phyloP scores from a whole-genome alignment of 2,888 invertebrate species.

The Lamellibrachia columna region DNA sequence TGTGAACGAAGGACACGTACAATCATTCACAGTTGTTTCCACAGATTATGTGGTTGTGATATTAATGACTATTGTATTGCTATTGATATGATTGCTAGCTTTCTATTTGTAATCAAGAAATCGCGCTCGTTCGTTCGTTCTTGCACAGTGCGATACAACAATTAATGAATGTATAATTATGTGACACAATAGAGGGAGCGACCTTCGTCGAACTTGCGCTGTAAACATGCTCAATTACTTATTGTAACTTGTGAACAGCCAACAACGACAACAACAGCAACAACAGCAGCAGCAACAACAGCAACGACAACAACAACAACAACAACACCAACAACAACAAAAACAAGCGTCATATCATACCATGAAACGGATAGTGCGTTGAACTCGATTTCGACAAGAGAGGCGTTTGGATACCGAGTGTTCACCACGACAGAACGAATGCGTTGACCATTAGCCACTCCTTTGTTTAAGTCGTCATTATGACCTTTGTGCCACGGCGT shows the following conservation, averaged over 20 bases:
- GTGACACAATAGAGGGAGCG: background rate
- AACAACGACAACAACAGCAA: background rate
- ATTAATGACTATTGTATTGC: background rate
- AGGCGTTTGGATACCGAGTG: background rate
- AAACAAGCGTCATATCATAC: background rate
- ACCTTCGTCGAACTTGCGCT: background rate
- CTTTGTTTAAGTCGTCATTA: background rate
- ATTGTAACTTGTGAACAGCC: background rate
- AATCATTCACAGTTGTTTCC: background rate
- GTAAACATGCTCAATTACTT: background rate
- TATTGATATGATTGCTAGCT: background rate
- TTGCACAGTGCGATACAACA: background rate
- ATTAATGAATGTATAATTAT: background rate
- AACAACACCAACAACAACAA: background rate
- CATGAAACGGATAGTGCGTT: background rate
- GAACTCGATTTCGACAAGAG: background rate
- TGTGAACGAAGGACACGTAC: background rate
- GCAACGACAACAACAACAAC: background rate
- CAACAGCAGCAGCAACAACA: background rate
- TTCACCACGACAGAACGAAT: background rate
- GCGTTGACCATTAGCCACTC: background rate
- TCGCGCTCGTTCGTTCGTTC: background rate
- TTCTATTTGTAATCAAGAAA: background rate
- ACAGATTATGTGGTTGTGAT: conserved; percentile 4
- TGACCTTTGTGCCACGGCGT: background rate